Base-by-base conservation (phyloP, 2,888 invertebrate species). In the Timandra comae region DNA sequence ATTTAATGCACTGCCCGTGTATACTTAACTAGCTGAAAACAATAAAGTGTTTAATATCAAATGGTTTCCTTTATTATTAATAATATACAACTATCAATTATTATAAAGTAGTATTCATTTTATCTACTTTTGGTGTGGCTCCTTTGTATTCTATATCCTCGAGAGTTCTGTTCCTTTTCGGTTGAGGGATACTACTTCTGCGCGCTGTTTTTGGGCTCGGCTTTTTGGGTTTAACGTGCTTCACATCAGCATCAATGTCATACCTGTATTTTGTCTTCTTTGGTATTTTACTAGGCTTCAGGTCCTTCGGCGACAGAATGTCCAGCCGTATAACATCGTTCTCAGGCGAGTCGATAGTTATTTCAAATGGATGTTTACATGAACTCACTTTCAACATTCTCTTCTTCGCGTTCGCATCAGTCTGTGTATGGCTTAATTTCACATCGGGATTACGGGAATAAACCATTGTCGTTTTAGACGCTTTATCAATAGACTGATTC, bases 281-380 rank as follows among this genome's bases (percentile, higher is more conserved):
- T 7, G 66, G 70, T 30, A 71, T 72, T 39, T 49, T 70, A 36
- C 70, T 70, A 3, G 52, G 54, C 30, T 38, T 64, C 3, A 9
- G 13, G 7, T 43, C 2, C 9, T 22, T 3, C 26, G 23, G 29
- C 4, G 31, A 30, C 28, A 45, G 11, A 7, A 61, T 49, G 11
- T 50, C 56, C 5, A 57, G 40, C 29, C 41, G n/a, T n/a, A n/a
- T 49, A 24, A 55, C 49, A 11, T 57, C 48, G 27, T 3, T 65
- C 62, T 27, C 49, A 7, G 7, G 9, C 55, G 16, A 16, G 6
- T 67, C 64, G 13, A 71, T 63, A 24, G 54, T 59, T 8, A 70
- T 70, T 27, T 69, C 57, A 23, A 72, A 31, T 21, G 48, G 48
- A 2, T 56, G 56, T 6, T 46, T 49, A 2, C 40, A 37, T 2